Percentiles rank a stretch among this genome's conserved stretches.
Evolutionary conservation across 2,113 vertebrate species (phyloP).

Genomic region (Saguinus imperator): DNA sequence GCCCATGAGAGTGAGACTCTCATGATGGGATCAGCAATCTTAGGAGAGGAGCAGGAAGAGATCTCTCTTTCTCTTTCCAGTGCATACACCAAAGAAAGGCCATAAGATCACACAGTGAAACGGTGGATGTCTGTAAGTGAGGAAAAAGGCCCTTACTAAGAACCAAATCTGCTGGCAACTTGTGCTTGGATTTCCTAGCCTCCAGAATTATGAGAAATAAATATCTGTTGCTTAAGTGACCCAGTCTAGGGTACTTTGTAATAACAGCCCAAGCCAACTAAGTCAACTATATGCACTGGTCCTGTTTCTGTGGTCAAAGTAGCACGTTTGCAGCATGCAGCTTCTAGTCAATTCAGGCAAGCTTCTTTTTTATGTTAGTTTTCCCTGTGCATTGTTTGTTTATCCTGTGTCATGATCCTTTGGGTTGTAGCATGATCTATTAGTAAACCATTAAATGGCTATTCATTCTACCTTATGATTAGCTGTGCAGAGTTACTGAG

Average conservation of each 20-base stretch:
- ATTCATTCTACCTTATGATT: background rate
- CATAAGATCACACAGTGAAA: background rate
- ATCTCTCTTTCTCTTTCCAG: background rate
- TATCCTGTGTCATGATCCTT: background rate
- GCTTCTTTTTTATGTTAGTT: background rate
- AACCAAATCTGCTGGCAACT: background rate
- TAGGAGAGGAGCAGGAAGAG: background rate
- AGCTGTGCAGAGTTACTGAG: background rate
- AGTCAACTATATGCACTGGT: background rate
- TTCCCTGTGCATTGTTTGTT: background rate
- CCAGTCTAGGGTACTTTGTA: background rate
- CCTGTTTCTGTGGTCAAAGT: background rate
- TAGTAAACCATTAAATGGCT: background rate
- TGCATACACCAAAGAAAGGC: background rate
- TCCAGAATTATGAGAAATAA: background rate
- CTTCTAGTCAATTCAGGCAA: background rate
- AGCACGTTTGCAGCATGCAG: background rate
- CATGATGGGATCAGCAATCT: background rate
- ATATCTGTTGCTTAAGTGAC: background rate
- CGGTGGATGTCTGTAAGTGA: background rate
- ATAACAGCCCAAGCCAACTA: background rate
- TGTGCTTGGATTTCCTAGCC: background rate
- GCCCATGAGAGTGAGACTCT: too few relatives aligned
- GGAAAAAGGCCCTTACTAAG: background rate
- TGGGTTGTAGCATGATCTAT: background rate